Evolutionary conservation across 2,113 vertebrate genomes (phyloP).

Genomic region (Sula dactylatra): DNA sequence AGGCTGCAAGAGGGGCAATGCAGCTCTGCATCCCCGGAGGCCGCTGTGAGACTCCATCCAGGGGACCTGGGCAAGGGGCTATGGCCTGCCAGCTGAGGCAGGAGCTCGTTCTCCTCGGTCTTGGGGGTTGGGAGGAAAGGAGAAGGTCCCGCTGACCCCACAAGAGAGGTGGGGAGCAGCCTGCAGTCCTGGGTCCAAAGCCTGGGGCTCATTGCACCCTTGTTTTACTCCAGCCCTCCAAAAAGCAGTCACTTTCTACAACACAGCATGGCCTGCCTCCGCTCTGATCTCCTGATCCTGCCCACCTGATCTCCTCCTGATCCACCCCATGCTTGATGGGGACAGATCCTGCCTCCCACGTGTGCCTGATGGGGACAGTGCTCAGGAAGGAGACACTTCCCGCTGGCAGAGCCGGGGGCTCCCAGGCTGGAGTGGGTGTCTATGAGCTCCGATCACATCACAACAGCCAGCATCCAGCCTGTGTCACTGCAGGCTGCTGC

Average conservation of each 20-base stretch:
- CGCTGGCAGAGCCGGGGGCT: neutral
- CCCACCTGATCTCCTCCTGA: too few species aligned
- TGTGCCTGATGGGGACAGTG: neutral
- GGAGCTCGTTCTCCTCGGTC: neutral
- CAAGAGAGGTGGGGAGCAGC: neutral
- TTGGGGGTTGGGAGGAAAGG: neutral
- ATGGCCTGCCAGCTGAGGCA: neutral
- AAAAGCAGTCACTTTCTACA: neutral
- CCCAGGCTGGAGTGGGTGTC: neutral
- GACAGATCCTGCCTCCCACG: neutral
- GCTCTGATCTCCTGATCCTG: fast-evolving
- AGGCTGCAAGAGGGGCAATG: neutral
- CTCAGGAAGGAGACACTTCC: neutral
- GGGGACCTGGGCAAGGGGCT: neutral
- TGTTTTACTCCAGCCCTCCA: neutral
- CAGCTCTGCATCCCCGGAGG: neutral
- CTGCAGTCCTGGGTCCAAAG: neutral
- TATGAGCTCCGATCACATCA: neutral
- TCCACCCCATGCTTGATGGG: fast-evolving
- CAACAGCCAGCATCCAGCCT: neutral
- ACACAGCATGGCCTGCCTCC: neutral
- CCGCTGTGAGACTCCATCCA: neutral
- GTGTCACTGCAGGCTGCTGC: neutral
- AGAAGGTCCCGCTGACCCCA: neutral
- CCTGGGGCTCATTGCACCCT: neutral